Evolutionary conservation across 2,888 invertebrate species (phyloP).

Genomic region (Caenorhabditis panamensis): DNA sequence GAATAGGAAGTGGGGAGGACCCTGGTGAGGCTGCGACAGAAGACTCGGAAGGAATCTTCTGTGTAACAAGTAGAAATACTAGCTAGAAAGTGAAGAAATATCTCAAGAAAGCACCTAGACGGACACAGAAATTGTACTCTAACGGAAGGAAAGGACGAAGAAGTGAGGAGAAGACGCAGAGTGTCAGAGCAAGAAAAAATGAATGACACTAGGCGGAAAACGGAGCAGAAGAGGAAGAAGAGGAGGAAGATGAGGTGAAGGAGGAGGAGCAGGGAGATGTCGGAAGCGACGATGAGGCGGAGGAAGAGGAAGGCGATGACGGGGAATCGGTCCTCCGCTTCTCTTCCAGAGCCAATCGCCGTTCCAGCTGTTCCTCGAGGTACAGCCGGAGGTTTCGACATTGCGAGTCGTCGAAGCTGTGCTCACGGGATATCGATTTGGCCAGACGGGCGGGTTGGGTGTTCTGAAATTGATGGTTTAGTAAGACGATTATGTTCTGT

Average conservation of each 20-base stretch:
- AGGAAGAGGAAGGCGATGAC: constrained; percentile 4
- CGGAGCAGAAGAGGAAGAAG: not conserved
- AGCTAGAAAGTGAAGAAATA: too few relatives aligned
- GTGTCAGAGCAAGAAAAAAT: too few relatives aligned
- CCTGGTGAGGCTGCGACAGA: too few relatives aligned
- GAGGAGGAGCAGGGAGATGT: constrained; percentile 31
- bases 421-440: constrained; percentile 62
- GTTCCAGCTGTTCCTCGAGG: constrained; percentile 67
- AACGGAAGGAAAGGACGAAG: too few relatives aligned
- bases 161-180: too few relatives aligned
- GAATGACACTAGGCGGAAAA: not conserved
- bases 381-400: constrained; percentile 69
- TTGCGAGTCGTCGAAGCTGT: constrained; percentile 67
- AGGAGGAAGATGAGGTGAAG: not conserved
- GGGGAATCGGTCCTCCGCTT: not conserved
- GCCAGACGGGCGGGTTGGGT: constrained; percentile 69
- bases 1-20: too few relatives aligned
- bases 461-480: too few relatives aligned
- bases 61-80: too few relatives aligned
- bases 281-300: constrained; percentile 8
- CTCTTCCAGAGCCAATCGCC: constrained; percentile 17
- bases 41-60: too few relatives aligned
- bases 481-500: not conserved
- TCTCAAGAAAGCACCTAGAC: too few relatives aligned
- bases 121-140: too few relatives aligned